Evolutionary conservation across 2,888 invertebrate genomes (phyloP), one percentile per base, ranked within the genome.

Genomic region (Laothoe populi): DNA sequence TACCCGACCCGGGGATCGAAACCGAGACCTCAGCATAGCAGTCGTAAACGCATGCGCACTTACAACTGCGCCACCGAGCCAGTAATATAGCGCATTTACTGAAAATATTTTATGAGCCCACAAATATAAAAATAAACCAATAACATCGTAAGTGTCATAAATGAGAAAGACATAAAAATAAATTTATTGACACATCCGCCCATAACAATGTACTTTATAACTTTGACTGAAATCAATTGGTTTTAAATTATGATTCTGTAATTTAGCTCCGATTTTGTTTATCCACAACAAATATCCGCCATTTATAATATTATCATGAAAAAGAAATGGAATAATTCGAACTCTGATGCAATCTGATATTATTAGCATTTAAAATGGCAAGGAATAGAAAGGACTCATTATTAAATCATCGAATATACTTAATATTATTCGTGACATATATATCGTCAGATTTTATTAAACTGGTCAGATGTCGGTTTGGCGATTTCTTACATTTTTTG

Each of bases 351-450:
- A 44, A 16, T 1, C n/a, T 49, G n/a, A n/a, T 26, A n/a, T 26
- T 16, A 24, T n/a, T n/a, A n/a, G 35, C 16, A 53, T 53, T 19
- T 53, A 35, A 53, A 53, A 53, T 35, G 53, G 53, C 53, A 53
- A 53, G 11, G 31, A 31, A 19, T 53, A 53, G 53, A 53, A 53
- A 53, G n/a, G 35, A 53, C 31, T 53, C 26, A n/a, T n/a, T 26
- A 31, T 53, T 19, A 31, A 26, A 53, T 53, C 10, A 53, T 19
- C 11, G 35, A n/a, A 53, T 35, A 31, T 19, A 53, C 19, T 4
- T 53, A 35, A 35, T n/a, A n/a, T 53, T 53, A 53, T 53, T 31
- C 53, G 11, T 53, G 53, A 19, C 53, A 31, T 53, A 53, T 53
- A 35, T 11, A 53, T 35, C 35, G 53, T 53, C 53, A 53, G 53